Evolutionary conservation across 2,888 invertebrate genomes (phyloP).

Genomic region (Thecocarcelia acutangulata): DNA sequence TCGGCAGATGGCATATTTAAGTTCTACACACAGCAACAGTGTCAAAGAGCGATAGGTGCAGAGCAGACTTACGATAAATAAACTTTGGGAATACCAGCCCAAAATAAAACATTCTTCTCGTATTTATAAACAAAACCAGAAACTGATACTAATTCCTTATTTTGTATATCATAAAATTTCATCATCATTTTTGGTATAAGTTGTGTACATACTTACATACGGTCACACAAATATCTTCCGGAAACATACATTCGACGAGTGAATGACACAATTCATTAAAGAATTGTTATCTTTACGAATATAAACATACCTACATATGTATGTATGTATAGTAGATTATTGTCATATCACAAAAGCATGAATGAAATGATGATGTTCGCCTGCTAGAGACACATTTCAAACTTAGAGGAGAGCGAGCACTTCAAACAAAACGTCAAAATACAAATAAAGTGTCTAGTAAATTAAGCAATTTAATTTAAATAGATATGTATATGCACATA

Average conservation of each 20-base stretch:
- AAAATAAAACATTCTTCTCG: background rate
- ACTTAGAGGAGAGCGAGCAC: constrained; percentile 9
- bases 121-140: constrained; percentile 8
- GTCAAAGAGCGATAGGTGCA: no score
- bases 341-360: background rate
- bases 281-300: constrained; percentile 46
- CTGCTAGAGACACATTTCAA: constrained; percentile 39
- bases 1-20: no score
- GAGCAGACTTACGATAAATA: background rate
- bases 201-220: no score
- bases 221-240: no score
- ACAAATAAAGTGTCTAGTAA: constrained; percentile 25
- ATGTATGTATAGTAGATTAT: background rate
- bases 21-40: background rate
- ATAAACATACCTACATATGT: background rate
- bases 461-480: constrained; percentile 25
- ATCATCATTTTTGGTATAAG: constrained; percentile 19
- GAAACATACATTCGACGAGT: background rate
- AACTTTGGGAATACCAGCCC: background rate
- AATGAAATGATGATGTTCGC: constrained; percentile 14
- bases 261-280: background rate
- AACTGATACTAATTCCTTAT: constrained; percentile 2
- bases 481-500: background rate
- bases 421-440: constrained; percentile 30
- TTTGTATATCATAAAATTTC: constrained; percentile 40